phyloP scores from a whole-genome alignment of 2,888 invertebrate genomes.

The Hyles lineata region DNA sequence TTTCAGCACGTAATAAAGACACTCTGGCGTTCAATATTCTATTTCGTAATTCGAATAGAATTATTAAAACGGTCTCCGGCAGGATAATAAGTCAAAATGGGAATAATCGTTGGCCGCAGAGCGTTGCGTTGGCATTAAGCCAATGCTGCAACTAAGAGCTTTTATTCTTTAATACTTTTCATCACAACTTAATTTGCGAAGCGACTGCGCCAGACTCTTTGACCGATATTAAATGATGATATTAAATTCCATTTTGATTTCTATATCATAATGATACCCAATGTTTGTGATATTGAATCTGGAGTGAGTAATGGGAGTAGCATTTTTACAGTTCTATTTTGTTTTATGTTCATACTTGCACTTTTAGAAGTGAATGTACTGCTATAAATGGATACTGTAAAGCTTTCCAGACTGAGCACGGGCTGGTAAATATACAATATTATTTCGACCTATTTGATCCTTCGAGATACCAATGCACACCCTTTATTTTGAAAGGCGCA shows the following conservation, averaged over 20 bases:
- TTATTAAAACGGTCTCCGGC: constrained; percentile 49
- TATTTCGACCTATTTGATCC: no score
- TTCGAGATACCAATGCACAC: no score
- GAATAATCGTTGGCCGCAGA: constrained; percentile 57
- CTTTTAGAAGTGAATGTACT: no score
- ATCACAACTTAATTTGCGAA: constrained; percentile 40
- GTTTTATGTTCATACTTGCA: background rate
- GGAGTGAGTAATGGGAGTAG: background rate
- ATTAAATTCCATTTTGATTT: constrained; percentile 18
- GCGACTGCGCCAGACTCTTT: constrained; percentile 26
- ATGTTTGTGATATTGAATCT: constrained; percentile 11
- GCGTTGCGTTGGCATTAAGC: constrained; percentile 56
- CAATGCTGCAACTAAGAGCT: constrained; percentile 61
- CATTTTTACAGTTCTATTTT: background rate
- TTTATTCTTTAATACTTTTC: constrained; percentile 59
- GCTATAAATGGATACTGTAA: no score
- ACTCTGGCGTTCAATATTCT: constrained; percentile 21
- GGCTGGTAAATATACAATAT: no score
- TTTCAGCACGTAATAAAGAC: constrained; percentile 27
- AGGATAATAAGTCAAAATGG: constrained; percentile 56
- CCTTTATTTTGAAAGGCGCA: no score
- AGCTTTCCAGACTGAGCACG: no score
- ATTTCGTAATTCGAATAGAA: constrained; percentile 40
- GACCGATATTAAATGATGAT: constrained; percentile 20
- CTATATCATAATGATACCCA: background rate